A percentile compares a stretch with the other conserved stretches of the same genome.
Evolutionary conservation across 2,113 vertebrate species (phyloP).

Genomic region (Formicarius rufipectus): DNA sequence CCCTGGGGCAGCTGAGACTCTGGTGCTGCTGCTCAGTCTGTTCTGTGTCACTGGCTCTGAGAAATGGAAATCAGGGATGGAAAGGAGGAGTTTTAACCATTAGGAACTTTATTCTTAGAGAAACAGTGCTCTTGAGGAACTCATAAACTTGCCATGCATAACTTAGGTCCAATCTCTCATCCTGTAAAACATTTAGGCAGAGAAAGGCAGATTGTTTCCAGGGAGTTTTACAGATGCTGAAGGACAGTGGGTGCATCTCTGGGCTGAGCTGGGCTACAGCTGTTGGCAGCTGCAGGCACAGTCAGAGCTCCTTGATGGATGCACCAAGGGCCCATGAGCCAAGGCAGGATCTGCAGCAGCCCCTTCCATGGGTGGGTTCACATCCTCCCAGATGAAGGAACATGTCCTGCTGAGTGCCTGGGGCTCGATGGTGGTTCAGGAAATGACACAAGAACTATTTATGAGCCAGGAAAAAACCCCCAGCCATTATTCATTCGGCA

Average conservation of each 20-base stretch:
- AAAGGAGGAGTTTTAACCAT: rapidly evolving
- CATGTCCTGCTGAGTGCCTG: neutral
- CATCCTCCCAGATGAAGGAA: neutral
- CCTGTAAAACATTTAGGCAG: neutral
- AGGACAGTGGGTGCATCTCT: neutral
- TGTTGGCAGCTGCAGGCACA: neutral
- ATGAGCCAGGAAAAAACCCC: slow-evolving; percentile 7
- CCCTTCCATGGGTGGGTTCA: neutral
- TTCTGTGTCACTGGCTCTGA: rapidly evolving
- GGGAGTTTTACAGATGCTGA: neutral
- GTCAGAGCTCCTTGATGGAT: neutral
- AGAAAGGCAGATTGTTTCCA: neutral
- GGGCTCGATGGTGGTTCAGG: neutral
- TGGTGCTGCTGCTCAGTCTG: neutral
- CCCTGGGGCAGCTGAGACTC: neutral
- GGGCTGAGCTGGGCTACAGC: neutral
- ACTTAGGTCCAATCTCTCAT: neutral
- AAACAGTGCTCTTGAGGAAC: rapidly evolving
- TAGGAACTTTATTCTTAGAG: neutral
- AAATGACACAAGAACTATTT: neutral
- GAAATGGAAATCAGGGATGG: neutral
- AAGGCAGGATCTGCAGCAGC: neutral
- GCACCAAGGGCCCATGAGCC: neutral
- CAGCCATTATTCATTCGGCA: neutral
- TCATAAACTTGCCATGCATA: neutral